Evolutionary conservation across 2,113 vertebrate species (phyloP).

Genomic region (Lasiurus borealis): DNA sequence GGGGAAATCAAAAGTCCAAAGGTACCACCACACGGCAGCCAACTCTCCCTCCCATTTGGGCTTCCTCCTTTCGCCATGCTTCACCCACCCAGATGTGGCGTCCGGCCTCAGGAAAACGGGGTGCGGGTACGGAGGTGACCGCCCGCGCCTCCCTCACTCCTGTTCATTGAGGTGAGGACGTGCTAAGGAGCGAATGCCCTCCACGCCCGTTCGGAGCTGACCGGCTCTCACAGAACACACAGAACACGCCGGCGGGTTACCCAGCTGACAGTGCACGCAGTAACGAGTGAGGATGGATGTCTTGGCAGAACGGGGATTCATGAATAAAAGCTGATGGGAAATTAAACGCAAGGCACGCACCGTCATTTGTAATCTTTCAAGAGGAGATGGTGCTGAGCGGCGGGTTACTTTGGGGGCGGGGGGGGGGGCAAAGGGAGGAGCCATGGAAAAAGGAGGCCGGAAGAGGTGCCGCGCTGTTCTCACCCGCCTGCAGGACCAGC

Average conservation of each 20-base stretch:
- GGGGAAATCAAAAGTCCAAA: neutral
- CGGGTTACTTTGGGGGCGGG: constrained; percentile 39
- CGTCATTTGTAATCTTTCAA: constrained; percentile 79
- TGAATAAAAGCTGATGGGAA: constrained; percentile 78
- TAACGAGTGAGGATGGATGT: constrained; percentile 81
- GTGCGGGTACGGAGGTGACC: constrained; percentile 5
- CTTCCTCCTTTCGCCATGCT: neutral
- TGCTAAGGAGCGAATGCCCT: constrained; percentile 62
- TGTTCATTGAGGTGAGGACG: constrained; percentile 63
- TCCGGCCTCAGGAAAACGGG: neutral
- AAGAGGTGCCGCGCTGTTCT: neutral
- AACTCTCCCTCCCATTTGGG: neutral
- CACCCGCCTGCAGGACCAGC: neutral
- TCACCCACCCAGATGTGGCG: neutral
- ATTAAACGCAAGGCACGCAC: constrained; percentile 76
- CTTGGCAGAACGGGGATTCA: constrained; percentile 78
- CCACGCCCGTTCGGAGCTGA: constrained; percentile 73
- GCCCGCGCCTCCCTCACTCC: neutral
- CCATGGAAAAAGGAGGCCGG: neutral
- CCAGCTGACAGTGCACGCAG: constrained; percentile 78
- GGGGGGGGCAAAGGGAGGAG: neutral
- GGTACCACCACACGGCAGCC: neutral
- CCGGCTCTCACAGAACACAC: constrained; percentile 72
- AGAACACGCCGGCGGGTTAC: constrained; percentile 78
- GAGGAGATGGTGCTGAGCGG: constrained; percentile 55